Base-by-base conservation (phyloP, 1,140 invertebrate genomes). In the Catajapyx aquilonaris region DNA sequence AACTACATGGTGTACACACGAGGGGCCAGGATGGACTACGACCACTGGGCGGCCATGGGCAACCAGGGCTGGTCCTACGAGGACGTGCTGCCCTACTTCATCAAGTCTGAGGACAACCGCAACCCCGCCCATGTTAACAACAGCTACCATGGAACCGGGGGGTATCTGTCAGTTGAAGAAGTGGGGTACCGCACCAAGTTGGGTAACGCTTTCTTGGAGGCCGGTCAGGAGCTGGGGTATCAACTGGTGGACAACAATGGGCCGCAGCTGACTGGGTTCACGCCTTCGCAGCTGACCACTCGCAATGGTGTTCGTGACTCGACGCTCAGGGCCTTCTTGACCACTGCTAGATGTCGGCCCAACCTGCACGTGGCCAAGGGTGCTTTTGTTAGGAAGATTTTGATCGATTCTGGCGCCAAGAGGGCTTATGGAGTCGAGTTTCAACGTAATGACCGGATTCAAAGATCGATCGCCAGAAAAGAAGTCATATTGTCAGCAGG, bases 171-270 rank as follows among this genome's bases (percentile, higher is more conserved):
- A 0, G 60, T 81, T 4, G 76, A 81, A 50, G 52, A 71, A 41
- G 73, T 51, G 18, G 61, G 62, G 22, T 69, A 64, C 40, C 56
- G 66, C 17, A 69, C 72, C 3, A 66, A 68, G 0, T 60, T 81
- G 2, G 59, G 64, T 7, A 48, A 64, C 33, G 61, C 70, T 30
- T 73, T 81, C 46, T 55, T 87, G 41, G 50, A 69, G 41, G 74
- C 80, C 3, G 76, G 64, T 3, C 34, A 59, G 23, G 69, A 86
- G 46, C 44, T 81, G 10, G 76, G 79, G 0, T 81, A 85, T 50
- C 53, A 60, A 33, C 61, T 65, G 1, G 49, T 64, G 2, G 83
- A 58, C 42, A 35, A 48, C 13, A 55, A 55, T 38, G 55, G 54
- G 13, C 43, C 31, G 15, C 43, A 18, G 18, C 52, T 52, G 40